These are phyloP conservation scores for Vireo altiloquus DNA, from an alignment of 2,113 vertebrate species.

Conservation along the genomic window DNA sequence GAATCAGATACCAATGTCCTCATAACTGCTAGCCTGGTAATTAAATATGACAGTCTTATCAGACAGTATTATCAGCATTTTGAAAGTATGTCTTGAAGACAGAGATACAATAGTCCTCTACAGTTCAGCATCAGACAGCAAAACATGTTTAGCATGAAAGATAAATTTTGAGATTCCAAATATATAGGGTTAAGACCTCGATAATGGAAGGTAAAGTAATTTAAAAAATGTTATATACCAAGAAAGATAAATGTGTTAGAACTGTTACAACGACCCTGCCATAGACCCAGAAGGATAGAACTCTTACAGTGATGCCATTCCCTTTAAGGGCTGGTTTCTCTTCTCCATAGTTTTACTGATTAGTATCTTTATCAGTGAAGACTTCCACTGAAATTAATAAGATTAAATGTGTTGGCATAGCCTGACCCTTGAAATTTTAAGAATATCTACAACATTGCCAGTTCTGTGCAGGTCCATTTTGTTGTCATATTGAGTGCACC, in stretches of 20 bases:
- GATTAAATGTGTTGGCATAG: background rate
- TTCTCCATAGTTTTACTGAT: conserved; percentile 3
- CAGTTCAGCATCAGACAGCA: background rate
- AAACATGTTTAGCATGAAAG: background rate
- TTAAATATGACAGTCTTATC: conserved; percentile 61
- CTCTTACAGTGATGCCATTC: background rate
- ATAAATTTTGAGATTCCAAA: conserved; percentile 14
- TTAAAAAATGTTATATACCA: background rate
- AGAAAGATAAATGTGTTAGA: conserved; percentile 14
- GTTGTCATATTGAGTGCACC: background rate
- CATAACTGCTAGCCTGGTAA: conserved; percentile 25
- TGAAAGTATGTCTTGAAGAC: conserved; percentile 9
- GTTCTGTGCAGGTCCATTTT: background rate
- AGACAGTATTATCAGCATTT: conserved; percentile 30
- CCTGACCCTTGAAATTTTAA: background rate
- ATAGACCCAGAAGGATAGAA: background rate
- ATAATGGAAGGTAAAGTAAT: conserved; percentile 1
- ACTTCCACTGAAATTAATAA: background rate
- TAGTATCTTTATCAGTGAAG: background rate
- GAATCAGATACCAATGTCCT: conserved; percentile 34
- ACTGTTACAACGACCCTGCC: background rate
- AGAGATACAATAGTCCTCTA: background rate
- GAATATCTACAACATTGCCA: background rate
- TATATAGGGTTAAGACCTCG: background rate
- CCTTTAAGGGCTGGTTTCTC: background rate